Base-by-base conservation (phyloP, 2,888 invertebrate species). In the Zootermopsis nevadensis region DNA sequence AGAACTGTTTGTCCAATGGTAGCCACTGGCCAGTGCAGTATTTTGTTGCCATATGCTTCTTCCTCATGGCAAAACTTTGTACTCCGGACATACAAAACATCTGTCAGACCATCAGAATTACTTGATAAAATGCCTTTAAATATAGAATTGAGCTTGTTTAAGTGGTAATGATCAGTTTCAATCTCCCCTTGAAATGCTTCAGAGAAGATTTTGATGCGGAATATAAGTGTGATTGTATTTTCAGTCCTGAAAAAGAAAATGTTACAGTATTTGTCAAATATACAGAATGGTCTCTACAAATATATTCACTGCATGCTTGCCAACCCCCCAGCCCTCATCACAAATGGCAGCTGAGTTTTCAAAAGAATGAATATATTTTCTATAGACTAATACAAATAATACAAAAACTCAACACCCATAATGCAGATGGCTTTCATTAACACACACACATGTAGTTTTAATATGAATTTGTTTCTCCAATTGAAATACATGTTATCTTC, bases 1-100 rank as follows among this genome's bases (percentile, higher is more conserved):
- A 82, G 15, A 22, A 83, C 55, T 42, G 7, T 66, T 24, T 76
- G 60, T 42, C 76, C 67, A 19, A 81, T 38, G 42, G 66, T 53
- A 22, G 84, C 82, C 1, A n/a, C 72, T n/a, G 83, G 84, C 84
- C 83, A 85, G 1, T 30, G 53, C n/a, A 85, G 38, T 22, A 22
- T 33, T 33, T 33, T 27, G 48, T 38, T 79, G n/a, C 31, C 22
- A 10, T 33, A 27, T 19, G 53, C 53, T 31, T 48, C 55, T 35
- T 55, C 35, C 3, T 19, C 31, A 15, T 81, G 82, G 38, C 84
- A 84, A 33, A 69, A 82, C 31, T 42, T 60, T 55, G 83, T 77
- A 53, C 82, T 83, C n/a, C 84, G 67, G 30, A 83, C 42, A 80
- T 80, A 80, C 22, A 76, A 2, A 19, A 79, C 60, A 2, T 22